Evolutionary conservation across 2,113 vertebrate genomes (phyloP).

Genomic region (Elephantulus edwardii): DNA sequence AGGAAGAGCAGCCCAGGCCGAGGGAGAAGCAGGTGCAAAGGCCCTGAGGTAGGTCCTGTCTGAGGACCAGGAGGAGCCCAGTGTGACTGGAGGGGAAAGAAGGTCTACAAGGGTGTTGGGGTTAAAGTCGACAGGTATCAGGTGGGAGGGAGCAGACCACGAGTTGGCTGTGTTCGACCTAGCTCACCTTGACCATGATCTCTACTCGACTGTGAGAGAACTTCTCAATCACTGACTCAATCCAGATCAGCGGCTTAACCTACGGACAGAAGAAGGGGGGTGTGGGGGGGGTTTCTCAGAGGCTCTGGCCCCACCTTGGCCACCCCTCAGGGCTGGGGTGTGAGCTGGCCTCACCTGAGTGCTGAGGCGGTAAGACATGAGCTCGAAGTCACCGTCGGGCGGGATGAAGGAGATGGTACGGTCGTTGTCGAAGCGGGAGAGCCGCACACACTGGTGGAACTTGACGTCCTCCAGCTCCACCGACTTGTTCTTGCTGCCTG

Average conservation of each 20-base stretch:
- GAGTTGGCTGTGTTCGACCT: neutral
- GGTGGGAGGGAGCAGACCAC: neutral
- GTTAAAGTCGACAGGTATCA: neutral
- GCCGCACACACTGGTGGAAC: slow-evolving; percentile 96
- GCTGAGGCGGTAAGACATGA: slow-evolving; percentile 96
- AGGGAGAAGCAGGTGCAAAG: neutral
- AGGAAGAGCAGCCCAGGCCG: neutral
- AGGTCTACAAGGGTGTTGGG: neutral
- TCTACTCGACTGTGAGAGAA: slow-evolving; percentile 96
- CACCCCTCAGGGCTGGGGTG: no score
- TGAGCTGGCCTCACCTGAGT: slow-evolving; percentile 85
- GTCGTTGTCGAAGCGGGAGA: slow-evolving; percentile 94
- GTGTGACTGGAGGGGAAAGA: neutral
- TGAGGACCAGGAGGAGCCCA: neutral
- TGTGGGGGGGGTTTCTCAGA: no score
- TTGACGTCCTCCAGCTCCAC: slow-evolving; percentile 96
- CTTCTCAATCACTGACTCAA: slow-evolving; percentile 95
- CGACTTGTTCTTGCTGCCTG: slow-evolving; percentile 93
- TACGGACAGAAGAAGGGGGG: slow-evolving; percentile 51
- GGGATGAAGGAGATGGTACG: slow-evolving; percentile 96
- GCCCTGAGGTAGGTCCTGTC: neutral
- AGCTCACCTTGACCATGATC: slow-evolving; percentile 94
- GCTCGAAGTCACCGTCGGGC: slow-evolving; percentile 94
- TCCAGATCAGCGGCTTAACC: slow-evolving; percentile 97
- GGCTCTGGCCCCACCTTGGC: no score